Evolutionary conservation across 2,797 vertebrate species (phyloP), one percentile per base, ranked within the genome.

Genomic region (Crypturellus tataupa): DNA sequence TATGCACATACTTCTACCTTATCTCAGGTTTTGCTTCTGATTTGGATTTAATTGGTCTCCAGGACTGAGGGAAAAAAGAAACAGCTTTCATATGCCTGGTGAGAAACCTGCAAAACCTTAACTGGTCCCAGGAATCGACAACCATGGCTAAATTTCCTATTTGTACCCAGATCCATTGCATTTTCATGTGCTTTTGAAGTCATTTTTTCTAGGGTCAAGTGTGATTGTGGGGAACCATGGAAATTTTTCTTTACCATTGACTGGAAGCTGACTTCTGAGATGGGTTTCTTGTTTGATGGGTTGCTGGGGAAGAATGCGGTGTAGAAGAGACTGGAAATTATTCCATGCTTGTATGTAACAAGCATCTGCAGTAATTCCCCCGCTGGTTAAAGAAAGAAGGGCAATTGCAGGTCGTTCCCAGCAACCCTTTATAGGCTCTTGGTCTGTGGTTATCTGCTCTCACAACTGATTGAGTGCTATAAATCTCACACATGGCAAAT

Each of bases 151-250:
- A 51, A 89, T 91, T 93, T 93, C 51, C 69, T 83, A 71, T 84
- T 65, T 90, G 47, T 44, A 29, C 77, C 67, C 63, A 65, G 80
- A 91, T 59, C 37, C 62, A n/a, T 56, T 95, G 51, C 56, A 85
- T 92, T 96, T 89, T 56, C 76, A 39, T 92, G 56, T 67, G 15
- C 31, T 70, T 94, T 89, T 49, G 25, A 20, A 69, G 42, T 85
- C 60, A 37, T 71, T 88, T 40, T 90, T 89, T 92, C 35, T 75
- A 49, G 62, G 40, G 33, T 92, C 2, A 1, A 3, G 2, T 35
- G 31, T 71, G 33, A 65, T 80, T 5, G 0, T 46, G 70, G 65
- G 70, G 86, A 84, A 63, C 24, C 60, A 58, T 63, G 37, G 71
- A 67, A 59, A 64, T 85, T 81, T 89, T 89, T 80, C 20, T 19